These are phyloP conservation scores for Buteo buteo DNA, from an alignment of 2,113 vertebrate species.

Conservation along the genomic window DNA sequence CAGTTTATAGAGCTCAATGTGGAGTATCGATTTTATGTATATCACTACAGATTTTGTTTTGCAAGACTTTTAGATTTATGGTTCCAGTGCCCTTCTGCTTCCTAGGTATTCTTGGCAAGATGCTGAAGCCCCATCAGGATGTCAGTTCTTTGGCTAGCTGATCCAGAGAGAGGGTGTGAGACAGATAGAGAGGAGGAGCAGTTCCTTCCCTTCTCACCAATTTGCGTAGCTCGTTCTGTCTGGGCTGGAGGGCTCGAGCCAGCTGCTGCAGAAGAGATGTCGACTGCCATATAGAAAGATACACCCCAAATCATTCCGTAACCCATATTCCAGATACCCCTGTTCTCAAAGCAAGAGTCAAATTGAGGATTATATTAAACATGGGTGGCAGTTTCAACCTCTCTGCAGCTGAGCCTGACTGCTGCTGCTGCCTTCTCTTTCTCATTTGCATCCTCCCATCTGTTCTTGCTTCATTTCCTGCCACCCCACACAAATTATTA, in stretches of 20 bases:
- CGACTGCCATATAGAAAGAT: background rate
- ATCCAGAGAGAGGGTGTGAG: slow-evolving; percentile 31
- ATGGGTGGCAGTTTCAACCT: background rate
- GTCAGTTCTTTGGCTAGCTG: slow-evolving; percentile 16
- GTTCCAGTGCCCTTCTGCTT: slow-evolving; percentile 36
- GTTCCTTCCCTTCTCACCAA: background rate
- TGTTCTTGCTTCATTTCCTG: slow-evolving; percentile 49
- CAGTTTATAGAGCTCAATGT: background rate
- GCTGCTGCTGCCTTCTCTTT: background rate
- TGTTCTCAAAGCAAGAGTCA: background rate
- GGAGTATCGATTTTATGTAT: background rate
- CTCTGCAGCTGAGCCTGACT: slow-evolving; percentile 32
- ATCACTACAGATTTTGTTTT: background rate
- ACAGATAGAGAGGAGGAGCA: slow-evolving; percentile 33
- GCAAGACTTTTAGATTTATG: background rate
- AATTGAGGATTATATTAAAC: background rate
- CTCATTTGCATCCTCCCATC: slow-evolving; percentile 52
- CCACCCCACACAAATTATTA: slow-evolving; percentile 15
- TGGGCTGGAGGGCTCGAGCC: background rate
- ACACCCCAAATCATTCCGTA: background rate
- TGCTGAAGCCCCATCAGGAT: background rate
- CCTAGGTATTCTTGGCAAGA: slow-evolving; percentile 28
- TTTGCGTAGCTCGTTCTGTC: background rate
- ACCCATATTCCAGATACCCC: background rate
- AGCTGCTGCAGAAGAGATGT: slow-evolving; percentile 1